Percentiles rank a stretch among this genome's conserved stretches.
Conservation (phyloP, 2,888 invertebrate genomes). For the Odontocerum albicorne region DNA sequence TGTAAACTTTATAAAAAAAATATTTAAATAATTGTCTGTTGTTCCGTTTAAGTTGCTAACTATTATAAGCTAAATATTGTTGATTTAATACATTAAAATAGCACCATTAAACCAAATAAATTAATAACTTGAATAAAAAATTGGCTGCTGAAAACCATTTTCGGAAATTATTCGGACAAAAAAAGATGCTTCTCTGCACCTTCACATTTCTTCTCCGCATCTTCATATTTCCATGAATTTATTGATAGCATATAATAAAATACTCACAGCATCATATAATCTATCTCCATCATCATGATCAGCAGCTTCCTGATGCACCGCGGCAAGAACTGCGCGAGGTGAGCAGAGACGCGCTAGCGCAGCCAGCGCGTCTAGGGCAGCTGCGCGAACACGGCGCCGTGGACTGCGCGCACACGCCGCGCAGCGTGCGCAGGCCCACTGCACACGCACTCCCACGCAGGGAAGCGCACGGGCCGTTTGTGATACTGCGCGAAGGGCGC, state of each 20-base stretch:
- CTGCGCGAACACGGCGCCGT: conserved; percentile 76
- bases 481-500: conserved; percentile 52
- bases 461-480: conserved; percentile 47
- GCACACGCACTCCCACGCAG: conserved; percentile 68
- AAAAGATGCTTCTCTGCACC: too few species aligned
- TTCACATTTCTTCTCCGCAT: too few species aligned
- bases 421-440: conserved; percentile 77
- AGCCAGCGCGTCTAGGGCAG: conserved; percentile 76
- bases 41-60: too few species aligned
- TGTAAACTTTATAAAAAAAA: too few species aligned
- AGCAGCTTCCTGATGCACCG: conserved; percentile 60
- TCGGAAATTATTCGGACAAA: too few species aligned
- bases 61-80: too few species aligned
- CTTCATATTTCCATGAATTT: too few species aligned
- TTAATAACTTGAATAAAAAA: too few species aligned
- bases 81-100: too few species aligned
- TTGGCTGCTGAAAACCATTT: too few species aligned
- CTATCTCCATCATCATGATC: conserved; percentile 58
- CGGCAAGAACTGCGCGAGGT: conserved; percentile 62
- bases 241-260: background rate
- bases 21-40: too few species aligned
- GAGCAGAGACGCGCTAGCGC: conserved; percentile 74
- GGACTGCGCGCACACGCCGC: conserved; percentile 56
- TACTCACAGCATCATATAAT: conserved; percentile 39
- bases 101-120: too few species aligned